Evolutionary conservation across 2,113 vertebrate species (phyloP).

Genomic region (Craseonycteris thonglongyai): DNA sequence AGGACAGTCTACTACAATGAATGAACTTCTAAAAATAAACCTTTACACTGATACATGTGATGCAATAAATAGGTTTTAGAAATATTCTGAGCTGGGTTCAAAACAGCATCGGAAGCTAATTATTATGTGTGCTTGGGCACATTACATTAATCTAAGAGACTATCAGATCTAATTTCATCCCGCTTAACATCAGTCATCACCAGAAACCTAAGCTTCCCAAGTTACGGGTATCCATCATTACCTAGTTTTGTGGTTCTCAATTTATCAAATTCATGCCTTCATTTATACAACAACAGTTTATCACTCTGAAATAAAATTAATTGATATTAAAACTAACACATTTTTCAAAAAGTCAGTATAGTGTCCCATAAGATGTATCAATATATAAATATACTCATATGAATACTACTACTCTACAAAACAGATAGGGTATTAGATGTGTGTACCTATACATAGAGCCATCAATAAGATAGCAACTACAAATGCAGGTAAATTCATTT

Average conservation of each 20-base stretch:
- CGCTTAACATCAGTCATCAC: background rate
- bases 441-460: background rate
- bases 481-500: background rate
- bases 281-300: background rate
- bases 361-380: background rate
- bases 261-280: background rate
- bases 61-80: background rate
- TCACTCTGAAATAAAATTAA: background rate
- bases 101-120: background rate
- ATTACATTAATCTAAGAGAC: background rate
- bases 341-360: background rate
- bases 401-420: background rate
- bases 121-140: background rate
- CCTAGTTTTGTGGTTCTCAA: background rate
- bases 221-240: background rate
- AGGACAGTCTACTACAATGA: background rate
- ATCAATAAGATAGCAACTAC: background rate
- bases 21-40: background rate
- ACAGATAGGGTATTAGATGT: background rate
- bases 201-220: background rate
- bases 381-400: background rate
- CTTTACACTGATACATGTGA: background rate
- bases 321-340: background rate
- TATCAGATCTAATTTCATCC: background rate
- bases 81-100: background rate